Evolutionary conservation across 2,797 vertebrate species (phyloP), one percentile per base, ranked within the genome.

Genomic region (Centroberyx gerrardi): DNA sequence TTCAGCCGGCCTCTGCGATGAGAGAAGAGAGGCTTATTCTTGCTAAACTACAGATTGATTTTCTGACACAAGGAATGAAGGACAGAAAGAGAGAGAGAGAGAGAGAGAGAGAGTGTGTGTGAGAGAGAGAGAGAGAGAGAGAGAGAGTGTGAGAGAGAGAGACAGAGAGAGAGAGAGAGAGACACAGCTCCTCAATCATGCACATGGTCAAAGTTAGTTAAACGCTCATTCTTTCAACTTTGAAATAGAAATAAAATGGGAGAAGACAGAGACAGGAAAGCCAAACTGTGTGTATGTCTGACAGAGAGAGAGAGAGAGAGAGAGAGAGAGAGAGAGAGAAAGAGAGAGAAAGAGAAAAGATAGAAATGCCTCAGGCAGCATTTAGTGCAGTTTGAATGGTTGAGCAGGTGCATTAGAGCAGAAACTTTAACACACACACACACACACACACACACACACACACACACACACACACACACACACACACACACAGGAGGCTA

Each of bases 41-140:
- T 92, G 81, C 82, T 90, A 95, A 96, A 94, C 94, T 90, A 80
- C 36, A 79, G 91, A 97, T 96, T 96, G 97, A 97, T 98, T 97
- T 98, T 97, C 95, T 97, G 96, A 96, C 96, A 96, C 92, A 93
- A 90, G 82, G 85, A 90, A 95, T 95, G 90, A 90, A 84, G 84
- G 78, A 76, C 68, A 86, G 69, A 48, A 8, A 80, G 49, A 71
- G n/a, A 36, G 27, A 59, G 55, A 51, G 46, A 59, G 36, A 60
- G 28, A 72, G 46, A 40, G 17, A 55, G 54, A 61, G 18, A 29
- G 56, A 28, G 38, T 27, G 31, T 22, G 49, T 51, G 60, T 38
- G 15, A 42, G 28, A 40, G 4, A 18, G 9, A 36, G 48, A 29
- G 48, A 36, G 17, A 62, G 44, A 62, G 28, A 72, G 28, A 29